Evolutionary conservation across 1,140 invertebrate species (phyloP), one percentile per base, ranked within the genome.

Genomic region (Macrostomum lignano): DNA sequence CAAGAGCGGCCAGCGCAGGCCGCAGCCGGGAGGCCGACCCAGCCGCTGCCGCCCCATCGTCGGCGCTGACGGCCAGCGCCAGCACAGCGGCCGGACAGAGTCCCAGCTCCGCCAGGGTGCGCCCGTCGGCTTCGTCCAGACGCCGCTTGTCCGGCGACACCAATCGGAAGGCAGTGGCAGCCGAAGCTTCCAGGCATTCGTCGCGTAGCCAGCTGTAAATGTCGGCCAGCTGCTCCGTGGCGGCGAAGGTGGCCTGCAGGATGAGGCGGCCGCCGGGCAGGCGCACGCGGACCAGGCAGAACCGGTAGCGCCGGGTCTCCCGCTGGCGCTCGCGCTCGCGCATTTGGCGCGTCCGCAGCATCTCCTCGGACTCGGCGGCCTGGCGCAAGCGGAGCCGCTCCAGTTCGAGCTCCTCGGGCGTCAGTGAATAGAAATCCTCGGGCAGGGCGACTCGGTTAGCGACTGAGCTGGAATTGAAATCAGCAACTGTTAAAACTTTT

Each of bases 281-380:
- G 31, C 72, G 64, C 35, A 86, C 64, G 40, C 79, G 54, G 28
- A 88, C 70, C 2, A 84, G 54, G 4, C 72, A 66, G 47, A 72
- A 91, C 43, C 71, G 71, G 50, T 86, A 88, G 52, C 72, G 71
- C 34, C 69, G 62, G 42, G 72, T 63, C 46, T 73, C 71, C 32
- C 69, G 55, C 36, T 69, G 47, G 49, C 78, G 74, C 30, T 81
- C 72, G 43, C 72, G 71, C 51, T 86, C 78, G 7, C 78, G 51
- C 74, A 86, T 84, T 1, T 74, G 76, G 59, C 79, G 81, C 0
- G 81, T 88, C 35, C 74, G 61, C 2, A 91, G 51, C 61, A 77
- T 72, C 43, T 73, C 66, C 42, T 67, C 67, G 46, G 65, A 69
- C 47, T 84, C 77, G 9, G 74, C 62, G 17, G 66, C 67, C 52